These are phyloP conservation scores for Zeus faber DNA, from an alignment of 2,113 vertebrate species.

Conservation along the genomic window DNA sequence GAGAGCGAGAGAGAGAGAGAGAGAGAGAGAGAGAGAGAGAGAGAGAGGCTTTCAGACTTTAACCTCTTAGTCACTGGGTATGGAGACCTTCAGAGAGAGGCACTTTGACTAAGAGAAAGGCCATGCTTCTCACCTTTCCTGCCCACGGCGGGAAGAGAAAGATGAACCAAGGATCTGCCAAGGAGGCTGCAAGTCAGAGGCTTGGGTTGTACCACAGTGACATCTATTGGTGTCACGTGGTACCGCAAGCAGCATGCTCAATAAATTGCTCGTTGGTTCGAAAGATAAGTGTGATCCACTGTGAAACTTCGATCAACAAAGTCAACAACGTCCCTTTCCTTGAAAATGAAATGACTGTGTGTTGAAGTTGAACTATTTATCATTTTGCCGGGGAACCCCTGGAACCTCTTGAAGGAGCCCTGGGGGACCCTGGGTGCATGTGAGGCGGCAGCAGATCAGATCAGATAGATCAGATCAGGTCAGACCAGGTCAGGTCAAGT, in stretches of 20 bases:
- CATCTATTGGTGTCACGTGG: conserved; percentile 44
- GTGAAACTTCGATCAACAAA: too few species aligned
- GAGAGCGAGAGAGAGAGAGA: conserved; percentile 15
- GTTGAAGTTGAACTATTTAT: too few species aligned
- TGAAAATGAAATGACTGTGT: too few species aligned
- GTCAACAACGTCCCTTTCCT: too few species aligned
- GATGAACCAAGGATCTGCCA: not conserved
- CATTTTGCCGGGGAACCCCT: too few species aligned
- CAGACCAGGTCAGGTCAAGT: too few species aligned
- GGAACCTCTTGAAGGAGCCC: too few species aligned
- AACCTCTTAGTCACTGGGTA: conserved; percentile 2
- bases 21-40: conserved; percentile 14
- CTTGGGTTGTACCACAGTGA: conserved; percentile 30
- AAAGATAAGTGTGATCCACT: too few species aligned
- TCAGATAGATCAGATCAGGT: too few species aligned
- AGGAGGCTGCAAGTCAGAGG: not conserved
- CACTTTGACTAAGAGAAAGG: conserved; percentile 9
- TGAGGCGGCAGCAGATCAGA: too few species aligned
- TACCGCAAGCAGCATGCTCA: conserved; percentile 9
- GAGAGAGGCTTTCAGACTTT: conserved; percentile 16
- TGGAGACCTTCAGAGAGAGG: not conserved
- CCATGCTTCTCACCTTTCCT: conserved; percentile 37
- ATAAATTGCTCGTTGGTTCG: not conserved
- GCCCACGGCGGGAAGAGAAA: conserved; percentile 15
- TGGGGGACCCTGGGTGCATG: too few species aligned